Base-by-base conservation (phyloP, 2,888 invertebrate species). In the Chrysopilus asiliformis region DNA sequence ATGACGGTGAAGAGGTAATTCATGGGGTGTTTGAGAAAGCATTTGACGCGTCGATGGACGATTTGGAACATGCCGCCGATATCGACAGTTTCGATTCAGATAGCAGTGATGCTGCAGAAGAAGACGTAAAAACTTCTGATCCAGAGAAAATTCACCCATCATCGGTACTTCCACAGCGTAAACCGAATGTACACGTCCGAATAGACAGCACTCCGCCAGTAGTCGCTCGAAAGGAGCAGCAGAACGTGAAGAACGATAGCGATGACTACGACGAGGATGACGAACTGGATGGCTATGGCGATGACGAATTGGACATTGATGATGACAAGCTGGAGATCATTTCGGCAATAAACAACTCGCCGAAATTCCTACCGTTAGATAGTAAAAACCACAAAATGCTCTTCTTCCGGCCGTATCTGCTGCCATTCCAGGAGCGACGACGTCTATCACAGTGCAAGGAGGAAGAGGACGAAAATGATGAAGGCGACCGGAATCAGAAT, bases 381-480 rank as follows among this genome's bases (percentile, higher is more conserved):
- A 43, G 40, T 3, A 46, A 46, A 17, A 50, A 45, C 32, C 53
- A 55, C 35, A 37, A 38, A 35, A 43, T 53, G 10, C 22, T 32
- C 16, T 53, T 56, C 36, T 49, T 53, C 17, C 50, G 60, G 5
- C 53, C 59, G 2, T 50, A 56, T 35, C 58, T 71, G 24, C 66
- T 71, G 45, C 66, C 69, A 2, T 73, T 68, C 49, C 65, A 66
- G 38, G 74, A 72, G 48, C 67, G 76, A 4, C 67, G 81, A 19
- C 71, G 85, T 10, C 59, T 85, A 44, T 85, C 84, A 3, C 83
- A 85, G 59, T 85, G 85, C 56, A 72, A 79, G 41, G 85, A 85
- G 56, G 85, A 85, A 62, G 85, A 85, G 50, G 84, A 85, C 55
- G 81, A 82, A 36, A 24, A 38, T 19, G 81, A 80, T 45, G 71